Evolutionary conservation across 2,888 invertebrate species (phyloP), one percentile per base, ranked within the genome.

Genomic region (Leptogaster cylindrica): DNA sequence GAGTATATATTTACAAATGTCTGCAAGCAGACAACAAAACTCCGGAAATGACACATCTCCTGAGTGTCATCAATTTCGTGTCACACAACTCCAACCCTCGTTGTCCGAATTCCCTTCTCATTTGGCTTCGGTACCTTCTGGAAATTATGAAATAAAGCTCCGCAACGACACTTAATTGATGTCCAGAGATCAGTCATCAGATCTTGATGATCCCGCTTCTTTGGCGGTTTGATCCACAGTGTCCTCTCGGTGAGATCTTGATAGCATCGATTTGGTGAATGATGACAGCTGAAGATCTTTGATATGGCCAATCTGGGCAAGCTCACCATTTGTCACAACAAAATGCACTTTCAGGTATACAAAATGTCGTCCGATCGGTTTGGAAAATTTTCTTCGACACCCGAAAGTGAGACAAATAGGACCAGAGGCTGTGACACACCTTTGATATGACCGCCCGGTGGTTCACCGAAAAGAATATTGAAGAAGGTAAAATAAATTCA

Each of bases 301-400:
- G 52, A 52, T 18, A 31, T 14, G 25, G 16, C 18, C 18, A 52
- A 16, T 52, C 18, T 52, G 52, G 27, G 10, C 52, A 28, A n/a
- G 33, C 14, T 28, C 14, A 52, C 28, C 52, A 52, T 52, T 52
- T 52, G 52, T 52, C 52, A 52, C 16, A 52, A 52, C 52, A 52
- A 52, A 52, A 52, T 27, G 52, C 28, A 31, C 14, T 33, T 31
- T 20, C 18, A 52, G 52, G 20, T 52, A 7, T 46, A 8, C 31
- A 52, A n/a, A n/a, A n/a, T n/a, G n/a, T n/a, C n/a, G n/a, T n/a
- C n/a, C n/a, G n/a, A n/a, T n/a, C n/a, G n/a, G n/a, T n/a, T n/a
- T n/a, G n/a, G n/a, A n/a, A n/a, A n/a, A n/a, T n/a, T n/a, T n/a
- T n/a, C n/a, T 18, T 41, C 41, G 41, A 10, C 14, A 10, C 18